Percentiles rank a stretch among this genome's conserved stretches.
These are phyloP conservation scores for Eucera pruinosa DNA, from an alignment of 2,888 invertebrate species.

Conservation along the genomic window DNA sequence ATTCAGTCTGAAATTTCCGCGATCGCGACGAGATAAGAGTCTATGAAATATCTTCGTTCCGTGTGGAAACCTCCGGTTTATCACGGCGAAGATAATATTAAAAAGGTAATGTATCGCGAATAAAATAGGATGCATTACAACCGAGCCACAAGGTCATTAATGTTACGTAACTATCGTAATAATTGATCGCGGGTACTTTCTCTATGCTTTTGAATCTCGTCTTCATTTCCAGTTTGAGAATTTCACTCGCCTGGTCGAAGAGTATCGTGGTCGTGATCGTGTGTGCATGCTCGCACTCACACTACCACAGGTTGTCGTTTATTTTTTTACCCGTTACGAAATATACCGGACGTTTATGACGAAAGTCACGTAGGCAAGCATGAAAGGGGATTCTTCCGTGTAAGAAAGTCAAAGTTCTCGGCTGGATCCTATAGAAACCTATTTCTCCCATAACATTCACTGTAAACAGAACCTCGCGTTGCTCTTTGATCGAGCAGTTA, in stretches of 20 bases:
- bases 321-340: slow-evolving; percentile 73
- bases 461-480: neutral
- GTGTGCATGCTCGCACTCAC: slow-evolving; percentile 13
- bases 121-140: slow-evolving; percentile 6
- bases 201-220: slow-evolving; percentile 49
- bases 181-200: slow-evolving; percentile 63
- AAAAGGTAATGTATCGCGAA: neutral
- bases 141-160: slow-evolving; percentile 54
- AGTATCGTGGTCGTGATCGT: neutral
- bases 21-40: neutral
- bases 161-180: slow-evolving; percentile 56
- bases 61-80: neutral
- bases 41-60: neutral
- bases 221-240: slow-evolving; percentile 59
- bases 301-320: slow-evolving; percentile 66
- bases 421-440: slow-evolving; percentile 15
- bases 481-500: neutral
- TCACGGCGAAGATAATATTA: neutral
- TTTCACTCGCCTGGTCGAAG: slow-evolving; percentile 58
- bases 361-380: slow-evolving; percentile 55
- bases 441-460: neutral
- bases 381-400: slow-evolving; percentile 42
- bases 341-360: slow-evolving; percentile 55
- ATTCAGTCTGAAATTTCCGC: too few species aligned
- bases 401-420: slow-evolving; percentile 43